A percentile compares a stretch with the other conserved stretches of the same genome.
Evolutionary conservation across 2,113 vertebrate genomes (phyloP).

Genomic region (Anolis sagrei): DNA sequence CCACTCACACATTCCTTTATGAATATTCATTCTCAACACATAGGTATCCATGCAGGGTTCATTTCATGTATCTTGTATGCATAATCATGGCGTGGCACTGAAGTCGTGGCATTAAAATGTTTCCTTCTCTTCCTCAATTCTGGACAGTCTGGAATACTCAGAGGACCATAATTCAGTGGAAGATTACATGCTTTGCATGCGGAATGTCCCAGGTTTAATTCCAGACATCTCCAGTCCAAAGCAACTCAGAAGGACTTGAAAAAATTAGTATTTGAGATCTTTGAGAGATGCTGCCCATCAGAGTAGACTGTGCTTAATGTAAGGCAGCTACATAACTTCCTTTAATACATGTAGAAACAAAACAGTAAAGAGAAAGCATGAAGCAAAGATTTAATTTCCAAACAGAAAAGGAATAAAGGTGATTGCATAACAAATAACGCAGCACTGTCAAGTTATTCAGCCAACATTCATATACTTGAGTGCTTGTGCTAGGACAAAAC

Average conservation of each 20-base stretch:
- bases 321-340: background rate
- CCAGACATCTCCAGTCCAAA: background rate
- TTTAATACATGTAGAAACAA: conserved; percentile 49
- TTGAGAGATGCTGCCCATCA: conserved; percentile 5
- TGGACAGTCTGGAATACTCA: conserved; percentile 25
- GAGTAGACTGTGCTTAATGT: conserved; percentile 12
- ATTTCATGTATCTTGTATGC: conserved; percentile 71
- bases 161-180: background rate
- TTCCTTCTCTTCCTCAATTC: conserved; percentile 30
- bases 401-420: background rate
- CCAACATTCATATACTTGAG: background rate
- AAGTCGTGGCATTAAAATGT: conserved; percentile 58
- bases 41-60: conserved; percentile 59
- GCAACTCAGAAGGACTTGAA: background rate
- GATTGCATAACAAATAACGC: conserved; percentile 19
- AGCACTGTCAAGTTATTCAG: background rate
- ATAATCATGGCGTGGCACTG: conserved; percentile 56
- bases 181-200: conserved; percentile 19
- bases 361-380: conserved; percentile 5
- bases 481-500: conserved; percentile 11
- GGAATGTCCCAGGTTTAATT: conserved; percentile 11
- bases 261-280: background rate
- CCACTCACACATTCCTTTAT: conserved; percentile 53
- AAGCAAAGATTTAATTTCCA: conserved; percentile 21
- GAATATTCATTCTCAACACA: conserved; percentile 64